Evolutionary conservation across 2,888 invertebrate genomes (phyloP).

Genomic region (Tortricodes alternella): DNA sequence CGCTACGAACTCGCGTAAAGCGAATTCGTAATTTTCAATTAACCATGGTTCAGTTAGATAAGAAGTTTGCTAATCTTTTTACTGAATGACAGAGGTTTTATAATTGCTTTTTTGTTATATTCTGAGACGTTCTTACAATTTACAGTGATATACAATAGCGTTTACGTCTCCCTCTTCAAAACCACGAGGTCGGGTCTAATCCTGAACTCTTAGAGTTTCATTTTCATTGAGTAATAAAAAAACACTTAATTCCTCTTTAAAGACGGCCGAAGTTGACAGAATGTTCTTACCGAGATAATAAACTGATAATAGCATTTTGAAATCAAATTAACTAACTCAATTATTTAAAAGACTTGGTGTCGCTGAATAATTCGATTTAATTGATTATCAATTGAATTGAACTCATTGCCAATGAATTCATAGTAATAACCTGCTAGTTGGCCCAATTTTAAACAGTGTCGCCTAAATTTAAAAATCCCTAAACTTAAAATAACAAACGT

Average conservation of each 20-base stretch:
- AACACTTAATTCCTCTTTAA: conserved; percentile 23
- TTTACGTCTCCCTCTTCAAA: conserved; percentile 13
- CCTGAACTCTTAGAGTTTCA: conserved; percentile 27
- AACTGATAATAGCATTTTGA: conserved; percentile 19
- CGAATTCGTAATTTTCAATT: neutral
- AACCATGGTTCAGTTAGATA: neutral
- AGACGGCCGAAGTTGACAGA: conserved; percentile 16
- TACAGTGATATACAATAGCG: conserved; percentile 16
- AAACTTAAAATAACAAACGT: too few species aligned
- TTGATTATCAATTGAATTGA: too few species aligned
- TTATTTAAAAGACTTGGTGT: neutral
- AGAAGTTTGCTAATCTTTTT: neutral
- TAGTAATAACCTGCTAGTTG: too few species aligned
- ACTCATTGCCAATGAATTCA: too few species aligned
- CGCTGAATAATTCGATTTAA: neutral
- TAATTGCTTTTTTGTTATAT: neutral
- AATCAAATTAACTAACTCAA: conserved; percentile 4
- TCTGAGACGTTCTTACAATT: conserved; percentile 1
- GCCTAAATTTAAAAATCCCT: too few species aligned
- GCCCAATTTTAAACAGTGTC: too few species aligned
- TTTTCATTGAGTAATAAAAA: conserved; percentile 30
- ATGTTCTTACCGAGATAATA: conserved; percentile 9
- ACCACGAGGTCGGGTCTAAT: conserved; percentile 24
- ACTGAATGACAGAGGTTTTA: neutral
- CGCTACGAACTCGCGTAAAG: too few species aligned